Conservation (phyloP, 1,140 invertebrate genomes). For the Neelides sp. region DNA sequence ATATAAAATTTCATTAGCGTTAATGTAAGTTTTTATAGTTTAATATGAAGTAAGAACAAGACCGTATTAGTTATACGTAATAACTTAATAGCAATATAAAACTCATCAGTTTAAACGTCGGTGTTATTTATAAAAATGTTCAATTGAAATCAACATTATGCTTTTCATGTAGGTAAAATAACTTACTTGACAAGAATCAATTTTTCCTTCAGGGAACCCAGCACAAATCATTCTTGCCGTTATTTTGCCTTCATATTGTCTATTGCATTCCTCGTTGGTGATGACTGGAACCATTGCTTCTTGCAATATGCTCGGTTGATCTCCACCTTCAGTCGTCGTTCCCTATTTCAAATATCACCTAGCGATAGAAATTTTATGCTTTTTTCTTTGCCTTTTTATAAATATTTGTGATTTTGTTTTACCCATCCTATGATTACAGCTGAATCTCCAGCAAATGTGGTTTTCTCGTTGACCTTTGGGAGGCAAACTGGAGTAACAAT, state of each 20-base stretch:
- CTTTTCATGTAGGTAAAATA: background rate
- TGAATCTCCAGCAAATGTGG: slow-evolving; percentile 11
- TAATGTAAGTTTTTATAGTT: background rate
- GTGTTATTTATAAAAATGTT: too few species aligned
- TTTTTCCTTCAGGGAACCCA: slow-evolving; percentile 18
- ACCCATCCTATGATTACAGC: slow-evolving; percentile 18
- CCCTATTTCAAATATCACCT: background rate
- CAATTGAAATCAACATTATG: background rate
- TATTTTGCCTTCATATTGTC: slow-evolving; percentile 12
- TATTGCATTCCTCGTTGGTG: slow-evolving; percentile 21
- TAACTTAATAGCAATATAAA: background rate
- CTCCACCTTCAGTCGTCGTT: slow-evolving; percentile 14
- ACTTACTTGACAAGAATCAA: slow-evolving; percentile 21
- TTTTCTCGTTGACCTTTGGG: slow-evolving; percentile 3
- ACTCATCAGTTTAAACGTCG: too few species aligned
- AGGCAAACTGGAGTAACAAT: slow-evolving; percentile 21
- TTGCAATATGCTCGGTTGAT: slow-evolving; percentile 14
- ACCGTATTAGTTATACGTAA: background rate
- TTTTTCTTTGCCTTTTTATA: background rate
- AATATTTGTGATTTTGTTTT: background rate
- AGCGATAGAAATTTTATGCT: background rate
- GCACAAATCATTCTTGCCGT: slow-evolving; percentile 26
- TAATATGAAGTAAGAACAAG: background rate
- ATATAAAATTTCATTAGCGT: background rate
- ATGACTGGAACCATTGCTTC: slow-evolving; percentile 24